phyloP scores from a whole-genome alignment of 2,113 vertebrate genomes.

The Cardinalis cardinalis region DNA sequence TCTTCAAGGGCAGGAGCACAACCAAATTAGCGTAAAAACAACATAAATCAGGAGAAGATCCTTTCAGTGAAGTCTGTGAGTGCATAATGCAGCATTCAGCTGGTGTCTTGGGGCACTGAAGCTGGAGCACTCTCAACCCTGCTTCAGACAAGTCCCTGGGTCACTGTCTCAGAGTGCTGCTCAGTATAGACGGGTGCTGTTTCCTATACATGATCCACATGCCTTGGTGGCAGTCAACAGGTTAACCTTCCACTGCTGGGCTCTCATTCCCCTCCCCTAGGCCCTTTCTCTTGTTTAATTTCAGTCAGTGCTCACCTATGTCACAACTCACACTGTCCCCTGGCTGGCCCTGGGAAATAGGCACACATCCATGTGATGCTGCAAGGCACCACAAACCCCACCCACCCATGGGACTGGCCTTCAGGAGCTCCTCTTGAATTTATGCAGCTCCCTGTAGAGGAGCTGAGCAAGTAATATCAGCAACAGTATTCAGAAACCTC shows the following conservation, averaged over 20 bases:
- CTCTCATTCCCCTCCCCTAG: not conserved
- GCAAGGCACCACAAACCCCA: not conserved
- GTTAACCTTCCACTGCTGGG: not conserved
- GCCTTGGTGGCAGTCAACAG: not conserved
- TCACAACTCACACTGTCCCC: not conserved
- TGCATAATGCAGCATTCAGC: not conserved
- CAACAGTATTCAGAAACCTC: not conserved
- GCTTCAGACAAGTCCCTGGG: not conserved
- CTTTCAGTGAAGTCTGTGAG: not conserved
- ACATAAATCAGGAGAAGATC: not conserved
- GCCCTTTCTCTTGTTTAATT: not conserved
- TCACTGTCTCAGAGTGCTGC: not conserved
- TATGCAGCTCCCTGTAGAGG: not conserved
- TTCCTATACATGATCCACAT: fast-evolving
- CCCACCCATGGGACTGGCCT: not conserved
- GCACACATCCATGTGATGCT: not conserved
- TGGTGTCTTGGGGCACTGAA: not conserved
- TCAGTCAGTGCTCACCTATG: not conserved
- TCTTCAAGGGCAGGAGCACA: not conserved
- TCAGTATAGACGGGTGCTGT: not conserved
- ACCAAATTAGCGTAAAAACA: not conserved
- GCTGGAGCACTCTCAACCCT: not conserved
- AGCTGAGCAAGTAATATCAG: not conserved
- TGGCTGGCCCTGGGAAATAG: not conserved
- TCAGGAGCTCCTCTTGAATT: not conserved